Conservation (phyloP, 2,797 vertebrate species). For the Mareca strepera region DNA sequence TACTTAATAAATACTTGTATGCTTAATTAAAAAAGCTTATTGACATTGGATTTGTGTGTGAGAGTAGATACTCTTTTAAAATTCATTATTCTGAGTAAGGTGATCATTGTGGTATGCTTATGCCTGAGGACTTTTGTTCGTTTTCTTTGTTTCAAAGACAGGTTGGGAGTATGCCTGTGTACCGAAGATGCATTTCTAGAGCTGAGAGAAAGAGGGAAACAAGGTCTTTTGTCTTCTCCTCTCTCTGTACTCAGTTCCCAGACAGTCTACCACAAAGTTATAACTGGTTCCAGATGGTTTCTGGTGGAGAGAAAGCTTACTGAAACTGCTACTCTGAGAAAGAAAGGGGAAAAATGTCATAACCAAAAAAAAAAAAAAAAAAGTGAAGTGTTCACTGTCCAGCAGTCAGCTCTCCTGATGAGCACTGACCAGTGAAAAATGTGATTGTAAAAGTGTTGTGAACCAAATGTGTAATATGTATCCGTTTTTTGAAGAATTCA, state of each 20-base stretch:
- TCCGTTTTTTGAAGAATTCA: not conserved
- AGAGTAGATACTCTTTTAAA: not conserved
- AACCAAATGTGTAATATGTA: not conserved
- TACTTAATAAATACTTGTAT: not conserved
- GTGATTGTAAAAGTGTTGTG: not conserved
- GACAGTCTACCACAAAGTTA: conserved; percentile 24
- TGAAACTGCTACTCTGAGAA: conserved; percentile 3
- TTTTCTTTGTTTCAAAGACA: not conserved
- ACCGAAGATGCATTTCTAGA: not conserved
- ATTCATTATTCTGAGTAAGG: not conserved
- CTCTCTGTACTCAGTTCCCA: conserved; percentile 5
- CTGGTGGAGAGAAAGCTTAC: not conserved
- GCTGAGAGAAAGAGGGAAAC: not conserved
- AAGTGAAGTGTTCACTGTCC: not conserved
- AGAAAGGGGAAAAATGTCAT: not conserved
- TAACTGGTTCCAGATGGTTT: conserved; percentile 65
- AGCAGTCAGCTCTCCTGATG: not conserved
- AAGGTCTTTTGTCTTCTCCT: not conserved
- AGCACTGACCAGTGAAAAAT: not conserved
- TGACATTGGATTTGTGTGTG: not conserved
- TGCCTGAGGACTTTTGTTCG: not conserved
- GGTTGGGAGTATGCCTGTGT: not conserved
- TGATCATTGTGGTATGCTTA: not conserved
- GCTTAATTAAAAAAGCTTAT: not conserved
- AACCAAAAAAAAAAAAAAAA: not conserved